A percentile compares a stretch with the other conserved stretches of the same genome.
Conservation (phyloP, 2,888 invertebrate species). For the Syrista parreyssii region DNA sequence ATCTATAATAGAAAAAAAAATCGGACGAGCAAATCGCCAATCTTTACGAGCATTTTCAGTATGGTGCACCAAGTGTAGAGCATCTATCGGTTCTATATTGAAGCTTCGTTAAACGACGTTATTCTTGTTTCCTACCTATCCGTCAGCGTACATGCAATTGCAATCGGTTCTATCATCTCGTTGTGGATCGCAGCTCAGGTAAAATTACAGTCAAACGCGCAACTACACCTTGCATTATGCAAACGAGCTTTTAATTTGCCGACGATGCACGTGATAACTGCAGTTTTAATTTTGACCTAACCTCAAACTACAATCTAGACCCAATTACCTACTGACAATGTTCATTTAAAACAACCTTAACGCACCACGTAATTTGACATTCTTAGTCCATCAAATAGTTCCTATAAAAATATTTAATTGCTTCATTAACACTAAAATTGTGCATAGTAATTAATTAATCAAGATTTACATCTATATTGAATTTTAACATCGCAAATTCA, state of each 20-base stretch:
- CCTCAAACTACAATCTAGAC: neutral
- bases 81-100: neutral
- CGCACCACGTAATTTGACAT: neutral
- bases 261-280: conserved; percentile 29
- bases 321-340: neutral
- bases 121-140: neutral
- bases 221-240: conserved; percentile 20
- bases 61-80: neutral
- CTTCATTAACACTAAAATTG: neutral
- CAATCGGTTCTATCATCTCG: neutral
- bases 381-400: neutral
- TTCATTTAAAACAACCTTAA: neutral
- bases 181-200: neutral
- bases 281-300: neutral
- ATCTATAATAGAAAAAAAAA: neutral
- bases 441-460: neutral
- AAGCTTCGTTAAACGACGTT: neutral
- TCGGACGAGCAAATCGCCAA: neutral
- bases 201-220: neutral
- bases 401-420: neutral
- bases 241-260: conserved; percentile 30
- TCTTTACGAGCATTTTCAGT: neutral
- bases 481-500: too few species aligned
- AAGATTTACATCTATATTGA: too few species aligned
- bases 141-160: neutral